Conservation (phyloP, 2,888 invertebrate species). For the Ypsolopha sequella region DNA sequence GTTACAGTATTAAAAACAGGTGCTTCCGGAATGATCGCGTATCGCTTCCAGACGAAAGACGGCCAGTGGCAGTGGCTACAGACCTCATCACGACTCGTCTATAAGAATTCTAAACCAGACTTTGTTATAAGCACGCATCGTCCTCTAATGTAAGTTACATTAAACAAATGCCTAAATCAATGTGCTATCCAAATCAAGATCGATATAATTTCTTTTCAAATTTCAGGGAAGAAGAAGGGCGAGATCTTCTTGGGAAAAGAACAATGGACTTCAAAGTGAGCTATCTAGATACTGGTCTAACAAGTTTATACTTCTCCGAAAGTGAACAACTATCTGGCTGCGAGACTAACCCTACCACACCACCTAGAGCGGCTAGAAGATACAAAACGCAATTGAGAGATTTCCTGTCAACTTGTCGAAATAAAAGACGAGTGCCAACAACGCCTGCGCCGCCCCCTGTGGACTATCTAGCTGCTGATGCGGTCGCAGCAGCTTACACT, state of each 20-base stretch:
- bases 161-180: neutral
- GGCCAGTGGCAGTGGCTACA: constrained; percentile 98
- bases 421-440: constrained; percentile 76
- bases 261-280: constrained; percentile 99
- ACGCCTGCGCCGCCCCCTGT: constrained; percentile 75
- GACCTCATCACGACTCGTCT: constrained; percentile 94
- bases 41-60: constrained; percentile 95
- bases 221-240: constrained; percentile 96
- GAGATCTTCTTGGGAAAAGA: constrained; percentile 95
- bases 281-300: constrained; percentile 94
- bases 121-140: constrained; percentile 99
- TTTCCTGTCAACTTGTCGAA: constrained; percentile 92
- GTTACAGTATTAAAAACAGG: constrained; percentile 96
- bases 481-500: constrained; percentile 84
- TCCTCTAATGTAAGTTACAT: constrained; percentile 90
- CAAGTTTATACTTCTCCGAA: constrained; percentile 91
- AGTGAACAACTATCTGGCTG: constrained; percentile 80
- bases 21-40: constrained; percentile 99
- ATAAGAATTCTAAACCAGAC: constrained; percentile 99
- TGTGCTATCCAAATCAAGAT: neutral
- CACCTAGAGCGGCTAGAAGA: constrained; percentile 86
- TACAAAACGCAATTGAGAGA: constrained; percentile 95
- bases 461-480: constrained; percentile 77
- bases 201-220: neutral
- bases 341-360: constrained; percentile 74